Evolutionary conservation across 2,797 vertebrate species (phyloP), one percentile per base, ranked within the genome.

Genomic region (Gallinago solitaria): DNA sequence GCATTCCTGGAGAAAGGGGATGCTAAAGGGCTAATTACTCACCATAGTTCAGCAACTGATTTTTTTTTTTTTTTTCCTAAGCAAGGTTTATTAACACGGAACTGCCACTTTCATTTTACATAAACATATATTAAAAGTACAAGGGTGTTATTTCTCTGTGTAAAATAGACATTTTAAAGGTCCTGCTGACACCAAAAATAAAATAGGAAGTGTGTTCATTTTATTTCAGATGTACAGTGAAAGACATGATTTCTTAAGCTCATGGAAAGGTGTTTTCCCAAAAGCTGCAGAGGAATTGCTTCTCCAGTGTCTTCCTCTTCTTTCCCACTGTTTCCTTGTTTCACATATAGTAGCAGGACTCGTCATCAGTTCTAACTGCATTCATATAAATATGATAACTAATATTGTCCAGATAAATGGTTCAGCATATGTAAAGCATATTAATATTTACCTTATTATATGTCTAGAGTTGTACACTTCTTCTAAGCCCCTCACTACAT

Each of bases 11-110:
- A 97, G 97, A 97, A 98, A 98, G 96, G 97, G 96, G 97, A 98
- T 98, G 98, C 97, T 98, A 98, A 98, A 97, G 97, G 98, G 97
- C 98, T 98, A 98, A 98, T 98, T 98, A 98, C 97, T 98, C 86
- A 91, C 98, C 87, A 88, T 93, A 94, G 95, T 95, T 96, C 96
- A 97, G 97, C 95, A 92, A 97, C 97, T 91, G 93, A 33, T 71
- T 82, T 67, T 79, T 54, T 68, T 54, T 5, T 54, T 5, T 15
- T 84, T 90, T 91, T 91, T 80, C 54, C 50, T 59, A 73, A 97
- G 91, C 82, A 91, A 92, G 78, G 90, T 96, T 97, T 97, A 97
- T 97, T 98, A 97, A 97, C 96, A 93, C 9, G 9, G 79, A 97
- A 89, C 94, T 95, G 83, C 85, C 77, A 94, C 93, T 97, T 96